These are phyloP conservation scores for Alloscopus bannaensis DNA, from an alignment of 2,888 invertebrate genomes.

Conservation along the genomic window DNA sequence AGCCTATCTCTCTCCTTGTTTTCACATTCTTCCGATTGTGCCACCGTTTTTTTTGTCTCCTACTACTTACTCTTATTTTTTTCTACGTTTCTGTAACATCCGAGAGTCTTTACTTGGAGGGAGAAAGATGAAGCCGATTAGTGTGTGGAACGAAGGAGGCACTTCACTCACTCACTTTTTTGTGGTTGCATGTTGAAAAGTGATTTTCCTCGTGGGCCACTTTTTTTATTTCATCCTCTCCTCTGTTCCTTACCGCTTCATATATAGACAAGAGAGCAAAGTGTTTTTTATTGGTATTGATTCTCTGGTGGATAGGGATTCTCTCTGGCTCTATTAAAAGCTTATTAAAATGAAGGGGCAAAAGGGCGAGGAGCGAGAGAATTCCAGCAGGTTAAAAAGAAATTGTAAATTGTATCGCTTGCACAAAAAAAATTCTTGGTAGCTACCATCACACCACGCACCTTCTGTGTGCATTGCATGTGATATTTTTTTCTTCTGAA, in stretches of 20 bases:
- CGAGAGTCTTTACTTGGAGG: too few species aligned
- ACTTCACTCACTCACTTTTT: slow-evolving; percentile 10
- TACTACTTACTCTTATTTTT: too few species aligned
- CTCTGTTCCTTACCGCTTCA: slow-evolving; percentile 34
- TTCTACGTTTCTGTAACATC: too few species aligned
- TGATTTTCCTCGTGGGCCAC: slow-evolving; percentile 17
- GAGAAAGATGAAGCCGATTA: slow-evolving; percentile 23
- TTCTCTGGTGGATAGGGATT: slow-evolving; percentile 15
- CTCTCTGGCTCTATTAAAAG: slow-evolving; percentile 1
- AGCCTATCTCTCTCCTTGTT: slow-evolving; percentile 9
- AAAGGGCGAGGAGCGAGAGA: slow-evolving; percentile 58
- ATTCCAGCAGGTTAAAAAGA: slow-evolving; percentile 71
- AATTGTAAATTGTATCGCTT: slow-evolving; percentile 38
- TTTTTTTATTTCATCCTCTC: background rate
- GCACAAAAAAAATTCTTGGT: background rate
- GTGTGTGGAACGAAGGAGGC: slow-evolving; percentile 23
- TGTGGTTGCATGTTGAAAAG: slow-evolving; percentile 24
- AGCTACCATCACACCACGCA: too few species aligned
- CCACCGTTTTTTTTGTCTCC: slow-evolving; percentile 4
- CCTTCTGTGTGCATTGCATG: slow-evolving; percentile 12
- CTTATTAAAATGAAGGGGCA: slow-evolving; percentile 32
- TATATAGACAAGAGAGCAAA: slow-evolving; percentile 14
- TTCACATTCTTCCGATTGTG: slow-evolving; percentile 28
- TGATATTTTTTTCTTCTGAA: too few species aligned
- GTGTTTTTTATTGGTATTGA: slow-evolving; percentile 23